These are phyloP conservation scores for Indri indri DNA, from an alignment of 2,113 vertebrate species.

Conservation along the genomic window DNA sequence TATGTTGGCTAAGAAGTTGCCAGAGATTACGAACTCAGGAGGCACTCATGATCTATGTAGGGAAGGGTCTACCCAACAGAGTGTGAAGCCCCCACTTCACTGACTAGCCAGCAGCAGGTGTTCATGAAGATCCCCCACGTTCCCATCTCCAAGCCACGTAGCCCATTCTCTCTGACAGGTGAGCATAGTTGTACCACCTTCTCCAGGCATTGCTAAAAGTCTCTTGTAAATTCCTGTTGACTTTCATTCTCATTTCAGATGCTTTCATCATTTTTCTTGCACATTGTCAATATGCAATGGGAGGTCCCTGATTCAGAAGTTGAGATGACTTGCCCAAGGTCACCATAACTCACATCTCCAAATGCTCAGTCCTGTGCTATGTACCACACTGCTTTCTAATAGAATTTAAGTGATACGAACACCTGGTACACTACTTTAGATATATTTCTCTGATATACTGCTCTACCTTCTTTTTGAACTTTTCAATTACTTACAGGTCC, in stretches of 20 bases:
- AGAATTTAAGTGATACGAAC: background rate
- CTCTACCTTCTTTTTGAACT: background rate
- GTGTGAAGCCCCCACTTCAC: background rate
- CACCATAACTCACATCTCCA: background rate
- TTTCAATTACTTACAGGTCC: background rate
- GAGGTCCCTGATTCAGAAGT: background rate
- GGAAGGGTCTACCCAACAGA: background rate
- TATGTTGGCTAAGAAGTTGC: background rate
- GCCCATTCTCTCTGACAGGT: background rate
- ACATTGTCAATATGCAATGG: background rate
- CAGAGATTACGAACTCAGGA: background rate
- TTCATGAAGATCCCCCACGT: accelerated
- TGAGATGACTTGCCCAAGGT: background rate
- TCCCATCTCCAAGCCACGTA: no score
- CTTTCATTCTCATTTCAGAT: background rate
- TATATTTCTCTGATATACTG: background rate
- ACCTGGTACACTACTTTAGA: background rate
- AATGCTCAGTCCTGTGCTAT: background rate
- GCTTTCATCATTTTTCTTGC: background rate
- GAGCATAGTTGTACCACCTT: background rate
- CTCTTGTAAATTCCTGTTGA: background rate
- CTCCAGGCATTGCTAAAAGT: background rate
- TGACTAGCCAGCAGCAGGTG: background rate
- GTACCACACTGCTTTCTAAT: background rate
- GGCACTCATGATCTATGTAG: background rate